A percentile compares a stretch with the other conserved stretches of the same genome.
phyloP scores from a whole-genome alignment of 1,140 invertebrate species.

The Sycophila sp. region DNA sequence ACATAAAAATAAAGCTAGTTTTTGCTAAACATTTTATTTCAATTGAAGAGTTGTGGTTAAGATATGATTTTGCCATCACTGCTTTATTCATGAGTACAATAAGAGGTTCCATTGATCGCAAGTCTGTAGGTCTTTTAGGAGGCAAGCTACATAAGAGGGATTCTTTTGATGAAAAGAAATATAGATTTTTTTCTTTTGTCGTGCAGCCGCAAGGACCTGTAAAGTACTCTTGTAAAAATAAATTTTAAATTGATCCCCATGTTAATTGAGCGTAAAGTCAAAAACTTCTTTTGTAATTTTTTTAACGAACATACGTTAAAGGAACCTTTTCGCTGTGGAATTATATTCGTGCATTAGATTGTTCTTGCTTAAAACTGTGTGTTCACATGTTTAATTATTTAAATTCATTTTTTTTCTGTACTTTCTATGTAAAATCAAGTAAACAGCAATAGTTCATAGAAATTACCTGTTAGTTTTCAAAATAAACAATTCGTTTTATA shows the following conservation, averaged over 20 bases:
- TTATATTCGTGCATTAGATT: no score
- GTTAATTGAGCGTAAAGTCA: constrained; percentile 38
- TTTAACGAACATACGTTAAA: constrained; percentile 2
- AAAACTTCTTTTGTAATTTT: constrained; percentile 32
- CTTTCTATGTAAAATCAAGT: no score
- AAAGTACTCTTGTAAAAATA: constrained; percentile 33
- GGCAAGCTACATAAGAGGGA: not conserved
- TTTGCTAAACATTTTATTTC: constrained; percentile 1
- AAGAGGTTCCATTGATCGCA: constrained; percentile 27
- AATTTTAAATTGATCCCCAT: constrained; percentile 35
- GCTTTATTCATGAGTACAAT: constrained; percentile 31
- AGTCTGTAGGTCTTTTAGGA: constrained; percentile 29
- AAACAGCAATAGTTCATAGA: no score
- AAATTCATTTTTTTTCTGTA: no score
- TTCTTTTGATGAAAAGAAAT: constrained; percentile 31
- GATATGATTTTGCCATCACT: constrained; percentile 25
- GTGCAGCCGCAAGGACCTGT: constrained; percentile 5
- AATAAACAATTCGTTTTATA: no score
- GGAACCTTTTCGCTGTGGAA: no score
- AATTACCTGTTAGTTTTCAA: no score
- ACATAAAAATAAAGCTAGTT: no score
- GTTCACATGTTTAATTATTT: no score
- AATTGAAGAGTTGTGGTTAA: not conserved
- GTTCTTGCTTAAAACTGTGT: no score
- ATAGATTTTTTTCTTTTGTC: constrained; percentile 29